Evolutionary conservation across 2,888 invertebrate species (phyloP).

Genomic region (Pollenia amentaria): DNA sequence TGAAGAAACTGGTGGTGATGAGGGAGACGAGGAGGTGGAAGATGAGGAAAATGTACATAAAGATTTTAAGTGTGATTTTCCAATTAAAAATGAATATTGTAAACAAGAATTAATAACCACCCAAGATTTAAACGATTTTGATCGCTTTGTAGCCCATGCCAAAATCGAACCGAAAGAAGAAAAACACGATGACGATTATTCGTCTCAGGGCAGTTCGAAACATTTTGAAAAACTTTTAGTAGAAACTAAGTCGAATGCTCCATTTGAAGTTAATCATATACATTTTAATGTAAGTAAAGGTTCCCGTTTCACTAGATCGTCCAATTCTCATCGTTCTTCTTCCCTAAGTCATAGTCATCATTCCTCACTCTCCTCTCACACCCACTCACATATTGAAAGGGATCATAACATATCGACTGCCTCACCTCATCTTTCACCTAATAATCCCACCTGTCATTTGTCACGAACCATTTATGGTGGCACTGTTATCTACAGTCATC

Average conservation of each 20-base stretch:
- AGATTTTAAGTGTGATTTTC: slow-evolving; percentile 23
- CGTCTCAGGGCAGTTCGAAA: slow-evolving; percentile 40
- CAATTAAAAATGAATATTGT: slow-evolving; percentile 8
- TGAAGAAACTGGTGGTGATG: neutral
- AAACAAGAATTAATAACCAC: slow-evolving; percentile 56
- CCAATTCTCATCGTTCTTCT: slow-evolving; percentile 29
- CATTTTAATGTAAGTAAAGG: slow-evolving; percentile 63
- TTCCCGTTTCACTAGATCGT: neutral
- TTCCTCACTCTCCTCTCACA: neutral
- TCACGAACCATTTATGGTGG: slow-evolving; percentile 79
- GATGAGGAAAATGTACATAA: neutral
- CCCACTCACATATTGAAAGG: slow-evolving; percentile 14
- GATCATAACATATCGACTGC: slow-evolving; percentile 51
- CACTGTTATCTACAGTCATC: slow-evolving; percentile 78
- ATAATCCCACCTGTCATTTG: slow-evolving; percentile 32
- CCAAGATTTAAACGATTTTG: slow-evolving; percentile 66
- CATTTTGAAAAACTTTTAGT: slow-evolving; percentile 79
- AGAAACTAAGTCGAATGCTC: slow-evolving; percentile 79
- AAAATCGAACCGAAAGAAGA: slow-evolving; percentile 12
- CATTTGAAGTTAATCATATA: slow-evolving; percentile 79
- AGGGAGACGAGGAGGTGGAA: neutral
- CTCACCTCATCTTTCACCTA: slow-evolving; percentile 55
- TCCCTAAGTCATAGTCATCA: slow-evolving; percentile 20
- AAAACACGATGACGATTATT: slow-evolving; percentile 12
- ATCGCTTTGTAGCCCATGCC: slow-evolving; percentile 50